phyloP scores from a whole-genome alignment of 2,797 vertebrate genomes.

The Anguilla pacifica region DNA sequence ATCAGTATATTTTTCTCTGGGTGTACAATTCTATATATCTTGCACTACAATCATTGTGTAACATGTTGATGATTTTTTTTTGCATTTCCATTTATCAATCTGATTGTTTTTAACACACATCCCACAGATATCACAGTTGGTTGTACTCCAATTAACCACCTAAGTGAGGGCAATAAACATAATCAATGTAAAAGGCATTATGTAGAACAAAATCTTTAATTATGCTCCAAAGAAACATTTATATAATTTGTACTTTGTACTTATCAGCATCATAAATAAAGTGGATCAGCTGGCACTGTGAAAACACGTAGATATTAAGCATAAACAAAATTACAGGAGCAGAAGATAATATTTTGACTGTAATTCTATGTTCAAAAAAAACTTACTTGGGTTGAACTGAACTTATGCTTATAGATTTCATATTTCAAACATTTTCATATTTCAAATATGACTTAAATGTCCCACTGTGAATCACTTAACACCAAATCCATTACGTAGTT shows the following conservation, averaged over 20 bases:
- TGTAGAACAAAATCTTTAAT: background rate
- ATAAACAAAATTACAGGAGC: background rate
- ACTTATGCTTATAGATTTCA: background rate
- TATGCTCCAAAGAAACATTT: background rate
- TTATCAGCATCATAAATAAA: background rate
- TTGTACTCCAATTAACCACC: background rate
- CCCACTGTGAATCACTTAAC: background rate
- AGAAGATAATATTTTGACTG: conserved; percentile 1
- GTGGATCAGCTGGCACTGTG: background rate
- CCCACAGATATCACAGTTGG: background rate
- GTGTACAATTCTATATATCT: background rate
- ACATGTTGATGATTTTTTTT: background rate
- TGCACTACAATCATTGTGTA: background rate
- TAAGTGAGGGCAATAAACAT: background rate
- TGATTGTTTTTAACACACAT: background rate
- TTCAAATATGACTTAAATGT: background rate
- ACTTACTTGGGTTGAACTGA: background rate
- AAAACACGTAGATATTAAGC: background rate
- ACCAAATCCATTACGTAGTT: background rate
- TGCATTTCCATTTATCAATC: background rate
- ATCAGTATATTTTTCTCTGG: background rate
- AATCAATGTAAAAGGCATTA: background rate
- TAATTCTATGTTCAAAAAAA: background rate
- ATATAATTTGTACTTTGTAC: background rate
- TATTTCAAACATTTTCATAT: background rate